Conservation (phyloP, 2,113 vertebrate genomes). For the Cranoglanis bouderius region DNA sequence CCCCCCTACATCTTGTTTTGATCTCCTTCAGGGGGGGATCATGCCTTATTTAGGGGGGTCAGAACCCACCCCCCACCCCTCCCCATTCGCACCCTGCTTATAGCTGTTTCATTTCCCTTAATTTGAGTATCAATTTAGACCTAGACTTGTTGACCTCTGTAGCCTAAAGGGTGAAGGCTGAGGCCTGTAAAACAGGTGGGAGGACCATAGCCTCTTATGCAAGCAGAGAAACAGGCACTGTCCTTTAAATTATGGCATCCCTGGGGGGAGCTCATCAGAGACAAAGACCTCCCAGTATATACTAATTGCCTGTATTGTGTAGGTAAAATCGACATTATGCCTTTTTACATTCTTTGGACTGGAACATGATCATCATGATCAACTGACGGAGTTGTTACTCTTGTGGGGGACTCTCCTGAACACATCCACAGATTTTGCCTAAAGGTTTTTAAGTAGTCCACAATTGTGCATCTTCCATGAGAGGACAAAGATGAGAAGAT, state of each 20-base stretch:
- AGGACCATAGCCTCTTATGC: not conserved
- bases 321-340: not conserved
- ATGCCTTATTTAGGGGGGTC: too few relatives aligned
- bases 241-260: not conserved
- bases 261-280: not conserved
- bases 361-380: too few relatives aligned
- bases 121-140: not conserved
- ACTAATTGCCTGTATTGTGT: not conserved
- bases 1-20: too few relatives aligned
- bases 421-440: not conserved
- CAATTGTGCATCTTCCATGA: not conserved
- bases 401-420: not conserved
- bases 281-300: not conserved
- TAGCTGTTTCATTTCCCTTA: not conserved
- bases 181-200: not conserved
- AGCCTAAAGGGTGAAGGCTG: not conserved
- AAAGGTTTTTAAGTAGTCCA: not conserved
- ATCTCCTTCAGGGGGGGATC: too few relatives aligned
- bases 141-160: not conserved
- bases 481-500: not conserved
- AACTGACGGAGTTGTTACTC: too few relatives aligned
- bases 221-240: not conserved
- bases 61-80: too few relatives aligned
- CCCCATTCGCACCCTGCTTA: too few relatives aligned
- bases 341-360: not conserved